Percentiles rank a stretch among this genome's conserved stretches.
Evolutionary conservation across 2,888 invertebrate species (phyloP).

Genomic region (Apomyelois bistriatella): DNA sequence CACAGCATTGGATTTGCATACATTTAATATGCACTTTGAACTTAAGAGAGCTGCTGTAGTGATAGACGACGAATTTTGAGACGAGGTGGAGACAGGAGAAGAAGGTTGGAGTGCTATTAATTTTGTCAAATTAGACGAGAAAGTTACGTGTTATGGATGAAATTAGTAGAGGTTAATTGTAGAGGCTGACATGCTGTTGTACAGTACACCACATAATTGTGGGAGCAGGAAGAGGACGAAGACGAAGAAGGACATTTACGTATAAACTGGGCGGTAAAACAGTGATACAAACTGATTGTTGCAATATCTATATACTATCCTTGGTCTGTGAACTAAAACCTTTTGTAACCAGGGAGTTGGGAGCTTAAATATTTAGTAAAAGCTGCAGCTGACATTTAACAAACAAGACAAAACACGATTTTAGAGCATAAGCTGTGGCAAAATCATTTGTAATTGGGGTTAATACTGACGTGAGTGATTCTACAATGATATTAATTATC

Average conservation of each 20-base stretch:
- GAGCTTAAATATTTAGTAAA: neutral
- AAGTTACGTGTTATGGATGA: too few species aligned
- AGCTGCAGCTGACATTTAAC: neutral
- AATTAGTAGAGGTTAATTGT: too few species aligned
- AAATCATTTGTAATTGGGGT: neutral
- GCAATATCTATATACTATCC: neutral
- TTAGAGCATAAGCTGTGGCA: neutral
- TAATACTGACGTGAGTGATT: neutral
- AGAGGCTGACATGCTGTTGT: too few species aligned
- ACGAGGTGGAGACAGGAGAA: too few species aligned
- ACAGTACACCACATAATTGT: too few species aligned
- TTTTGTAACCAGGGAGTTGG: neutral
- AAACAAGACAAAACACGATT: neutral
- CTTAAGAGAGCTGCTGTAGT: neutral
- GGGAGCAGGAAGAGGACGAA: too few species aligned
- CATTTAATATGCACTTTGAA: conserved; percentile 12
- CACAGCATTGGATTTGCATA: conserved; percentile 6
- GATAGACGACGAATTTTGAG: neutral
- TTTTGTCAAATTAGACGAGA: too few species aligned
- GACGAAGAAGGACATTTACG: too few species aligned
- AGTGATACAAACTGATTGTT: neutral
- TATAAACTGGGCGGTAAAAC: too few species aligned
- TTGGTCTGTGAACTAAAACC: neutral
- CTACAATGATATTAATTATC: too few species aligned
- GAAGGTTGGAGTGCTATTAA: too few species aligned